phyloP scores from a whole-genome alignment of 1,140 invertebrate genomes.

The Drosophila kikkawai region DNA sequence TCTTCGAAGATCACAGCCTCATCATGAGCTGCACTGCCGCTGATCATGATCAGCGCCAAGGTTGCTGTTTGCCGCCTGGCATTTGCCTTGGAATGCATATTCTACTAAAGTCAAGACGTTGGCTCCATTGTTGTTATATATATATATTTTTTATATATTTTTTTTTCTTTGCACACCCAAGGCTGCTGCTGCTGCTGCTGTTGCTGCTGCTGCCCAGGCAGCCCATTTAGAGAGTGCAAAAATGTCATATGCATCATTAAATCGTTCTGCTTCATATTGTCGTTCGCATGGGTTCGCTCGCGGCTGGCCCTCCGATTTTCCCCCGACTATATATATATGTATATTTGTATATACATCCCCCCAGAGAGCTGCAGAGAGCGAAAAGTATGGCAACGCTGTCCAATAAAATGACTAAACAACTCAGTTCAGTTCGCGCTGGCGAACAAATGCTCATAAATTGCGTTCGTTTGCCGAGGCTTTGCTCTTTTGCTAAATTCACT shows the following conservation, averaged over 20 bases:
- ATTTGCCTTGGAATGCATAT: slow-evolving; percentile 69
- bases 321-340: slow-evolving; percentile 13
- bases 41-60: slow-evolving; percentile 63
- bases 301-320: slow-evolving; percentile 11
- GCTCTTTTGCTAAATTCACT: slow-evolving; percentile 72
- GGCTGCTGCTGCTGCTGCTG: slow-evolving; percentile 12
- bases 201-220: slow-evolving; percentile 42
- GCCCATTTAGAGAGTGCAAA: slow-evolving; percentile 84
- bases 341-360: slow-evolving; percentile 19
- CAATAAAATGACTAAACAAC: slow-evolving; percentile 81
- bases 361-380: slow-evolving; percentile 46
- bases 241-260: slow-evolving; percentile 85
- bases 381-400: slow-evolving; percentile 78
- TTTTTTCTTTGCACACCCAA: slow-evolving; percentile 49
- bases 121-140: slow-evolving; percentile 56
- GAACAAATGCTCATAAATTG: slow-evolving; percentile 77
- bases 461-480: slow-evolving; percentile 41
- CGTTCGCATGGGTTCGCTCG: slow-evolving; percentile 61
- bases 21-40: slow-evolving; percentile 1
- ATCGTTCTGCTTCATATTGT: slow-evolving; percentile 84
- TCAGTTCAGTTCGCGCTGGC: slow-evolving; percentile 56
- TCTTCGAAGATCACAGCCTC: slow-evolving; percentile 11
- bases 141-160: neutral
- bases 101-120: slow-evolving; percentile 53
- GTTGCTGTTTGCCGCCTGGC: slow-evolving; percentile 49